Base-by-base conservation (phyloP, 2,888 invertebrate species). In the Acheta domesticus region DNA sequence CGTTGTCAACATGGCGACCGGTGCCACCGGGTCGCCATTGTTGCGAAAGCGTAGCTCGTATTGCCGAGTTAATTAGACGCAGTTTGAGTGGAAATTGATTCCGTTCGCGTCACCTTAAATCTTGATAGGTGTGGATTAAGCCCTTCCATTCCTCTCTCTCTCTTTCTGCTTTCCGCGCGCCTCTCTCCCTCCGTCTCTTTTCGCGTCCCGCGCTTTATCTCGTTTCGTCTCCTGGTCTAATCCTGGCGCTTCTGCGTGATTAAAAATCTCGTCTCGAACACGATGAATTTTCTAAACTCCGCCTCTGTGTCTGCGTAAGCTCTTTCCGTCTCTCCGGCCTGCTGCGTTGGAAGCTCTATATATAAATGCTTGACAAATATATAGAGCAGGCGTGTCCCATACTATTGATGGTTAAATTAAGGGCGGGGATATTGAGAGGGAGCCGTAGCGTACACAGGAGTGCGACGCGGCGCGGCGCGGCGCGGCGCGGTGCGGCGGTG, bases 371-470 rank as follows among this genome's bases (percentile, higher is more conserved):
- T 62, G 62, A 62, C 62, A 62, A 62, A 62, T 62, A 62, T 62
- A 62, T 23, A 21, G 48, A 12, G 73, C 75, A 76, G 74, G 76
- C 62, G 74, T 74, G 62, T 76, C 74, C 49, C 74, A 62, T 21
- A 78, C 76, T 75, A 75, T 78, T 81, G 80, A 81, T 81, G 79
- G 79, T 81, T 81, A 81, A 81, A 81, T 81, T 78, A 81, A 81
- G 75, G 80, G 77, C n/a, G n/a, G 21, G 48, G 48, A 74, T 74
- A 78, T 21, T 62, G 62, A 62, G 62, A 62, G 62, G 16, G 62
- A 62, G 62, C 11, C 36, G 36, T 36, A 36, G 74, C 12, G 49
- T 48, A 48, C 8, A 49, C 21, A n/a, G 23, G 21, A 19, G 20
- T 48, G 62, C 75, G 62, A 5, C 19, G 62, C 16, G 62, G n/a